Evolutionary conservation across 2,888 invertebrate species (phyloP).

Genomic region (Cecidostiba fungosa): DNA sequence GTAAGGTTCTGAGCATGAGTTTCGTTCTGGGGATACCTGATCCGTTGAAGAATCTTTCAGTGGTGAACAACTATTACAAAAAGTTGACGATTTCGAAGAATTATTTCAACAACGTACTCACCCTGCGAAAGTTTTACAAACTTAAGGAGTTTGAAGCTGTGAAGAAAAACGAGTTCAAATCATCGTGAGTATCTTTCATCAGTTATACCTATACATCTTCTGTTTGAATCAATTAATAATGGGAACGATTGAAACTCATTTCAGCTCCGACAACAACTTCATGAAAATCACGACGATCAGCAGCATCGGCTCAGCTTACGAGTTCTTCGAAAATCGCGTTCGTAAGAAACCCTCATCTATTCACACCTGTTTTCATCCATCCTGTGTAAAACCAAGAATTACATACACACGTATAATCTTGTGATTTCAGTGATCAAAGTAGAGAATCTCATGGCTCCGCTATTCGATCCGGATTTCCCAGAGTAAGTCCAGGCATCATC

Average conservation of each 20-base stretch:
- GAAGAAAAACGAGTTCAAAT: neutral
- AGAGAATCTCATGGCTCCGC: slow-evolving; percentile 48
- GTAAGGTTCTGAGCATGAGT: slow-evolving; percentile 48
- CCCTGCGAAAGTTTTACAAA: slow-evolving; percentile 44
- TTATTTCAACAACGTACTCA: slow-evolving; percentile 50
- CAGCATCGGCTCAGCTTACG: slow-evolving; percentile 56
- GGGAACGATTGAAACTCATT: neutral
- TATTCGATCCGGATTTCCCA: slow-evolving; percentile 51
- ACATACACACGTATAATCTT: neutral
- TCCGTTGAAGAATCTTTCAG: slow-evolving; percentile 43
- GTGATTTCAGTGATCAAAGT: slow-evolving; percentile 40
- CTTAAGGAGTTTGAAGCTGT: slow-evolving; percentile 45
- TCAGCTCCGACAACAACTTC: slow-evolving; percentile 38
- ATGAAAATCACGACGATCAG: slow-evolving; percentile 53
- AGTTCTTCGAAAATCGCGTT: slow-evolving; percentile 59
- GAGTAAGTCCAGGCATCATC: slow-evolving; percentile 36
- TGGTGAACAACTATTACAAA: slow-evolving; percentile 41
- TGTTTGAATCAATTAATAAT: too few species aligned
- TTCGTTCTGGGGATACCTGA: slow-evolving; percentile 45
- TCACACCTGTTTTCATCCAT: too few species aligned
- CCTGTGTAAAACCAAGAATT: too few species aligned
- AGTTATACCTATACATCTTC: neutral
- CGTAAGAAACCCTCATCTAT: slow-evolving; percentile 47
- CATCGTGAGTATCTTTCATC: slow-evolving; percentile 29
- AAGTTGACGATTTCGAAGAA: slow-evolving; percentile 44